Percentiles rank a stretch among this genome's conserved stretches.
These are phyloP conservation scores for Nomada ferruginata DNA, from an alignment of 2,888 invertebrate genomes.

Conservation along the genomic window DNA sequence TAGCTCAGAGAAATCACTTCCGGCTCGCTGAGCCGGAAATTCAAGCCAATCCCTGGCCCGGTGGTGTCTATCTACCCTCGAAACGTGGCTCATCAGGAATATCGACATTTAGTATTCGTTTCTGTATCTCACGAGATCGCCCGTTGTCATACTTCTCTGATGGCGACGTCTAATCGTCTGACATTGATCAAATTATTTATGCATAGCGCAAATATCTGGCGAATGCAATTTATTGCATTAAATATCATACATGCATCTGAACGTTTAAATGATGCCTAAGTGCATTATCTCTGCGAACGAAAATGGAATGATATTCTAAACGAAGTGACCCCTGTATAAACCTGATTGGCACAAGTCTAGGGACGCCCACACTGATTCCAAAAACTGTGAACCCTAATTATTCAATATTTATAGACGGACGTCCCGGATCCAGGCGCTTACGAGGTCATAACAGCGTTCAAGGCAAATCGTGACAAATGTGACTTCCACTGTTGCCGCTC, in stretches of 20 bases:
- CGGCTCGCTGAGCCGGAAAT: slow-evolving; percentile 76
- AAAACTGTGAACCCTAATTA: slow-evolving; percentile 14
- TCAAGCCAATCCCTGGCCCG: slow-evolving; percentile 70
- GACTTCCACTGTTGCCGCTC: slow-evolving; percentile 51
- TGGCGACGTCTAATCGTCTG: slow-evolving; percentile 9
- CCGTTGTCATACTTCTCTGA: slow-evolving; percentile 28
- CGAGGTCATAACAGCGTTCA: slow-evolving; percentile 68
- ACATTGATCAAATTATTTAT: slow-evolving; percentile 8
- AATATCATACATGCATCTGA: too few species aligned
- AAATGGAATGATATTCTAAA: not conserved
- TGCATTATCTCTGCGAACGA: not conserved
- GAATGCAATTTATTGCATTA: slow-evolving; percentile 10
- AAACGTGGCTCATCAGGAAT: slow-evolving; percentile 46
- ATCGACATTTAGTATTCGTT: slow-evolving; percentile 53
- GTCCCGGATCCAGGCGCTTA: slow-evolving; percentile 68
- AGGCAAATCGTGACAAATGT: slow-evolving; percentile 68
- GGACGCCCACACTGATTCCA: not conserved
- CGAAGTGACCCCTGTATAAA: not conserved
- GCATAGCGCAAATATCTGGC: slow-evolving; percentile 15
- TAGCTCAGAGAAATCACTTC: slow-evolving; percentile 75
- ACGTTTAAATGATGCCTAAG: too few species aligned
- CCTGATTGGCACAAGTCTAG: slow-evolving; percentile 1
- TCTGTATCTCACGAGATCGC: slow-evolving; percentile 30
- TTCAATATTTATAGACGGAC: slow-evolving; percentile 57
- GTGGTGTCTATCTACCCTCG: slow-evolving; percentile 47